Conservation (phyloP, 2,113 vertebrate genomes). For the Cairina moschata region DNA sequence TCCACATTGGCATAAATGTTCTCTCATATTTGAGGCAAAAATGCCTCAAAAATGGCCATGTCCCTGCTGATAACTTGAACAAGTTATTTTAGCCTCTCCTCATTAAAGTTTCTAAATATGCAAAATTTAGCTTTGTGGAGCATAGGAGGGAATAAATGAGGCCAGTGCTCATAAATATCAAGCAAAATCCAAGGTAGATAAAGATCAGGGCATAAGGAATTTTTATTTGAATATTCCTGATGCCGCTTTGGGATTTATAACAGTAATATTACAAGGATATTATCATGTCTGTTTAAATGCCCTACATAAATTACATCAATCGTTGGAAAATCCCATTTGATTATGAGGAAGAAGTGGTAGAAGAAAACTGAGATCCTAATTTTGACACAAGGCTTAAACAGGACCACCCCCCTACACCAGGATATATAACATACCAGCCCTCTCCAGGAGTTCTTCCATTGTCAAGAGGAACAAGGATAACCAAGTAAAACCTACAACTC, state of each 20-base stretch:
- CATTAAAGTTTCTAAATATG: neutral
- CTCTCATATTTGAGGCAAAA: neutral
- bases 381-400: neutral
- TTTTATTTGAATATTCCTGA: neutral
- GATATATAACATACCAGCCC: neutral
- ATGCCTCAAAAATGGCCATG: neutral
- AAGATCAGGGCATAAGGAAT: neutral
- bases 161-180: neutral
- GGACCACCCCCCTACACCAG: accelerated
- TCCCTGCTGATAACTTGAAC: neutral
- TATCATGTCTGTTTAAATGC: neutral
- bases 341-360: neutral
- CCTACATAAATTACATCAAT: neutral
- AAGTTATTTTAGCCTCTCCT: neutral
- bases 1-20: neutral
- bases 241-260: neutral
- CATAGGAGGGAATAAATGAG: neutral
- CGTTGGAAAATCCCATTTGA: neutral
- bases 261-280: neutral
- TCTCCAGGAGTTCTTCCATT: neutral
- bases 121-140: neutral
- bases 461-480: neutral
- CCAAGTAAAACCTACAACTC: neutral
- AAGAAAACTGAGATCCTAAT: neutral
- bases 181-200: neutral